phyloP scores from a whole-genome alignment of 2,113 vertebrate species.

The Spilogale gracilis region DNA sequence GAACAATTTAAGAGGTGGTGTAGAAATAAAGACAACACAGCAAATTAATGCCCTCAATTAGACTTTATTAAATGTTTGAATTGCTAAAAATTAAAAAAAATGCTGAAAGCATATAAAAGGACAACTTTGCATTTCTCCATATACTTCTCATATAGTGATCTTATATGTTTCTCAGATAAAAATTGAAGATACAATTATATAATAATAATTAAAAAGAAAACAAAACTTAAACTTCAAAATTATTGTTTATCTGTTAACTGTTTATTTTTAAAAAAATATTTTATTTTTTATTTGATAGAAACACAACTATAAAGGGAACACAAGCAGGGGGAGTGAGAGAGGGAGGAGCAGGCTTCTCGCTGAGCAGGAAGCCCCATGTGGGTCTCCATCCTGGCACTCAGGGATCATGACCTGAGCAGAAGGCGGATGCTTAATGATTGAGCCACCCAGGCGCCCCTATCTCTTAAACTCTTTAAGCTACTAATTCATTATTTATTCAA shows the following conservation, averaged over 20 bases:
- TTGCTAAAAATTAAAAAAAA: not conserved
- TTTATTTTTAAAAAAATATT: no score
- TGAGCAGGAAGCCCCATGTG: no score
- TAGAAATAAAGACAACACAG: slow-evolving; percentile 27
- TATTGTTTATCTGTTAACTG: not conserved
- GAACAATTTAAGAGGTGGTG: not conserved
- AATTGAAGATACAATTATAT: slow-evolving; percentile 57
- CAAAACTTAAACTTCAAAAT: slow-evolving; percentile 4
- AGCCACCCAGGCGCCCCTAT: no score
- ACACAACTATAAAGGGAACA: no score
- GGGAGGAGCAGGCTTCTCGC: no score
- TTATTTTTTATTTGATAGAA: no score
- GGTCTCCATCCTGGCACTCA: no score
- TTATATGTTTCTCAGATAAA: slow-evolving; percentile 18
- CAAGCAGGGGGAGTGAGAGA: no score
- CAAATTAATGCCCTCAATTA: slow-evolving; percentile 56
- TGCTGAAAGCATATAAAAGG: not conserved
- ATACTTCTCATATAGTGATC: slow-evolving; percentile 70
- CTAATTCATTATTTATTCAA: not conserved
- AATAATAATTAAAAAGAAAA: slow-evolving; percentile 16
- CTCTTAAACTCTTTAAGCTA: not conserved
- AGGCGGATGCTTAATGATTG: no score
- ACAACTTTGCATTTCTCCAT: slow-evolving; percentile 27
- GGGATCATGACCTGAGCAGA: no score
- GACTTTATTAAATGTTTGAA: slow-evolving; percentile 71